phyloP scores from a whole-genome alignment of 2,113 vertebrate genomes.

The Brachypodius melanocephalos region DNA sequence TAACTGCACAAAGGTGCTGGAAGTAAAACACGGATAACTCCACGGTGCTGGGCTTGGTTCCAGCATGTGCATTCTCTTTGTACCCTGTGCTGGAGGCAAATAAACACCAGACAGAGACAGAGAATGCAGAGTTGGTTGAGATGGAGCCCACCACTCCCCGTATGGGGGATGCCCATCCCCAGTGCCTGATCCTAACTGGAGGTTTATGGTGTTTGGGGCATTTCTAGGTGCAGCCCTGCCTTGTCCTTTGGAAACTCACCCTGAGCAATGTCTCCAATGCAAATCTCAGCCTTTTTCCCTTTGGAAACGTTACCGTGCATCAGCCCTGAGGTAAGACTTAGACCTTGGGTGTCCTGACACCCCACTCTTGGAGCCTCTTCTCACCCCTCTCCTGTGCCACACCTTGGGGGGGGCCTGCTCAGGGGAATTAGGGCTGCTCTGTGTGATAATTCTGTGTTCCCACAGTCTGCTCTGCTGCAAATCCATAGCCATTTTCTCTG shows the following conservation, averaged over 20 bases:
- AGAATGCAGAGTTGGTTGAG: background rate
- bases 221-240: background rate
- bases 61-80: background rate
- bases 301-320: background rate
- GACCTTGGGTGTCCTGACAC: rapidly evolving
- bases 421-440: background rate
- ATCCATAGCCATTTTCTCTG: background rate
- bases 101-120: background rate
- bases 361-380: background rate
- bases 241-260: background rate
- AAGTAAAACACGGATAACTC: background rate
- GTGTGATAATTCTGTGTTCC: background rate
- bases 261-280: background rate
- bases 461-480: background rate
- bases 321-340: background rate
- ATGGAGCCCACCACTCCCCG: background rate
- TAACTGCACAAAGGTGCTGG: background rate
- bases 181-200: background rate
- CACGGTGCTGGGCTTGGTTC: background rate
- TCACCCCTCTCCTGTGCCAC: background rate
- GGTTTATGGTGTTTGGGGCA: background rate
- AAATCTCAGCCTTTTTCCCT: background rate
- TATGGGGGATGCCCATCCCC: no score
- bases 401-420: background rate
- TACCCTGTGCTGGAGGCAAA: background rate